Percentiles rank a stretch among this genome's conserved stretches.
These are phyloP conservation scores for Periparus ater DNA, from an alignment of 2,797 vertebrate genomes.

Conservation along the genomic window DNA sequence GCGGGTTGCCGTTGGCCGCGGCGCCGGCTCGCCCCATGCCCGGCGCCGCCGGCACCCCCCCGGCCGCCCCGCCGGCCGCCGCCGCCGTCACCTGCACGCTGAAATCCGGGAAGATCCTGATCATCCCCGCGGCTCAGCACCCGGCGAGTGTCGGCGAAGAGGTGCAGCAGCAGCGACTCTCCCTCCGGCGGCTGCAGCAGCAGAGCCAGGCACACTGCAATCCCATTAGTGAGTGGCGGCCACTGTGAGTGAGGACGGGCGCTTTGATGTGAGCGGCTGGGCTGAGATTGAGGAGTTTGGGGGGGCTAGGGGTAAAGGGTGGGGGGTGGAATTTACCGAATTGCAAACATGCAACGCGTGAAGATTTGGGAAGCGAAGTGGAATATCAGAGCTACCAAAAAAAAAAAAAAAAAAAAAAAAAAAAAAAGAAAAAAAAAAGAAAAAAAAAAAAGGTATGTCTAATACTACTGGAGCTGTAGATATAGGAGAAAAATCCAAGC, in stretches of 20 bases:
- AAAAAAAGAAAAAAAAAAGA: too few relatives aligned
- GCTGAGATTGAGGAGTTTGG: slow-evolving; percentile 25
- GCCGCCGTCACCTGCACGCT: slow-evolving; percentile 95
- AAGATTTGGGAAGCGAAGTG: background rate
- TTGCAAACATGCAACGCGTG: slow-evolving; percentile 69
- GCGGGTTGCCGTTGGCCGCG: slow-evolving; percentile 90
- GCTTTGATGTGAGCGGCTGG: slow-evolving; percentile 80
- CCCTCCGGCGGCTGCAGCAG: slow-evolving; percentile 77
- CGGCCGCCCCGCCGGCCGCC: slow-evolving; percentile 69
- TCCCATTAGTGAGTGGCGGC: slow-evolving; percentile 85
- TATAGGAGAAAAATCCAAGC: slow-evolving; percentile 56
- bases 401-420: background rate
- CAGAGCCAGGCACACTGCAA: slow-evolving; percentile 83
- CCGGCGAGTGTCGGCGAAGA: slow-evolving; percentile 74
- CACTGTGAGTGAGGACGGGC: slow-evolving; percentile 74
- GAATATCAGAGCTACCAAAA: background rate
- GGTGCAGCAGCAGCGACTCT: slow-evolving; percentile 72
- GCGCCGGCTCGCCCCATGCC: slow-evolving; percentile 83
- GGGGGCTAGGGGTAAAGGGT: slow-evolving; percentile 12
- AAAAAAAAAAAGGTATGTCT: background rate
- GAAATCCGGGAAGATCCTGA: slow-evolving; percentile 99
- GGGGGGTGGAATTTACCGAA: slow-evolving; percentile 31
- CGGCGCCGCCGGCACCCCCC: slow-evolving; percentile 81
- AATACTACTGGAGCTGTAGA: slow-evolving; percentile 32
- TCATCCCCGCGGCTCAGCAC: slow-evolving; percentile 84